Base-by-base conservation (phyloP, 2,113 vertebrate species). In the Toxotes chatareus region DNA sequence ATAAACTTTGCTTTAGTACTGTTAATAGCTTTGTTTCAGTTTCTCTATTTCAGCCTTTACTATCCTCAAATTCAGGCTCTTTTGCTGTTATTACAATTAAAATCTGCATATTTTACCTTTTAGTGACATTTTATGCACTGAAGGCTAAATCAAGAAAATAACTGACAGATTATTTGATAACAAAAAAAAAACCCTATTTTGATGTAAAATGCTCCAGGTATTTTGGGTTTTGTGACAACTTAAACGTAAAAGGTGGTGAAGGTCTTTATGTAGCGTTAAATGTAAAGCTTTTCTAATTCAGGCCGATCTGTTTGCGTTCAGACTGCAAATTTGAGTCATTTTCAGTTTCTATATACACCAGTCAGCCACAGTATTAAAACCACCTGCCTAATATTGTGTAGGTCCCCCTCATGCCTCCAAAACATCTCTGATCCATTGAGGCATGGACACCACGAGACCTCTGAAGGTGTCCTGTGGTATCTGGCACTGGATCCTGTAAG, bases 1-100 rank as follows among this genome's bases (percentile, higher is more conserved):
- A 95, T 95, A 95, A 95, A 95, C 86, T 87, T 93, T 93, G 87
- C 88, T 94, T 92, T 88, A 91, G 83, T 93, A 93, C 76, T 82
- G 85, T 86, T 79, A 55, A 55, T 60, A 5, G 17, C 16, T 36
- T 14, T 47, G 60, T 82, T 56, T 79, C 27, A 0, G 0, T 49
- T 59, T 81, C 21, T 61, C 49, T 23, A 1, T 44, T 19, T 27
- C 4, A 1, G 38, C 31, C 10, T 69, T 74, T 38, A 36, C 42
- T 16, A 8, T 31, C 17, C 7, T 75, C 38, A 69, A 8, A 57
- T 21, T 5, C 31, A 0, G 0, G 3, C 19, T 59, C 4, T 23
- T 44, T 10, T 68, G 34, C 13, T 49, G 5, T 40, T 38, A 1
- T 38, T 17, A 36, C 51, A 42, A 16, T 5, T 14, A 36, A 51